Evolutionary conservation across 1,140 invertebrate species (phyloP), one percentile per base, ranked within the genome.

Genomic region (Cephus cinctus): DNA sequence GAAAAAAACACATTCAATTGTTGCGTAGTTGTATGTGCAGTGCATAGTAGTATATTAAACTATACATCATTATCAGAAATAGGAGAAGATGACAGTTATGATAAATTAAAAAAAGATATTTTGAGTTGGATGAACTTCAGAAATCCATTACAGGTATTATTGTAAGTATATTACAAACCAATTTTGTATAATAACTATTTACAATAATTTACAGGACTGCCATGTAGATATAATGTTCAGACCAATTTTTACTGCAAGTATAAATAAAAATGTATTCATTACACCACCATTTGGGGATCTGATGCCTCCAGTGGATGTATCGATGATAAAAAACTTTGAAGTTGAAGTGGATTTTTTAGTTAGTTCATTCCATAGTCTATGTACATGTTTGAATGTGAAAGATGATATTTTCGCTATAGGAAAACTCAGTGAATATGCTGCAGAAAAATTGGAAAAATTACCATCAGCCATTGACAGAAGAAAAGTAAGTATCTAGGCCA

Each of bases 401-500:
- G 83, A 86, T 54, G 84, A 87, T 57, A 74, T 86, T 16, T 87
- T 79, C 65, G 81, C 78, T 43, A 63, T 87, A 54, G 86, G 86
- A 11, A 71, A 78, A 27, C 81, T 81, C 15, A 84, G 85, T 61
- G 78, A 80, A 15, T 75, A 84, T 35, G 51, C 86, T 30, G 83
- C 83, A 43, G 79, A 81, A 20, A 80, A 83, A 51, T 72, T 87
- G 43, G 81, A 83, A 54, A 77, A 73, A 52, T 80, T 80, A 35
- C 71, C 75, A 16, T 67, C 74, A 23, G 79, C 77, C 30, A 50
- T 75, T 11, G 61, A 72, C 27, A 77, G 80, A 57, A 74, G 79
- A 67, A 84, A 81, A 71, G 83, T 84, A 62, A 59, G 53, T 63
- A 16, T 32, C 18, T 45, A 44, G 39, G 34, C 16, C 47, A 45